phyloP scores from a whole-genome alignment of 2,888 invertebrate species.

The Clistopyga incitator region DNA sequence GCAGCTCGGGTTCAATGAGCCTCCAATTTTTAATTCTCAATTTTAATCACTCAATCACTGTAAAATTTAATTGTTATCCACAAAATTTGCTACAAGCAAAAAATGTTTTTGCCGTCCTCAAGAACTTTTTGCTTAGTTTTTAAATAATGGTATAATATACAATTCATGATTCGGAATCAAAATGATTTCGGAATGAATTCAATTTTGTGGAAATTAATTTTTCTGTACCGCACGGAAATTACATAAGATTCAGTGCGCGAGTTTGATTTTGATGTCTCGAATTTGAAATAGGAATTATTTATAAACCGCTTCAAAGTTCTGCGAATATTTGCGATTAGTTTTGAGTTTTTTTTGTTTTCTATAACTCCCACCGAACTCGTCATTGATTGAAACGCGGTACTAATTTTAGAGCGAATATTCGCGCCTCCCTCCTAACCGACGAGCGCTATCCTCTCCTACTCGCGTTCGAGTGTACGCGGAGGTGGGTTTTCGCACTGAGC shows the following conservation, averaged over 20 bases:
- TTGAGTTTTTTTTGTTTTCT: background rate
- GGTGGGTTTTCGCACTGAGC: constrained; percentile 63
- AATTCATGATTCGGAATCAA: too few species aligned
- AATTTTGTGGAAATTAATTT: too few species aligned
- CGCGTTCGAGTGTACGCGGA: constrained; percentile 49
- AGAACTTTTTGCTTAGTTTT: too few species aligned
- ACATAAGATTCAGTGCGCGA: too few species aligned
- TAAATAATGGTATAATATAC: too few species aligned
- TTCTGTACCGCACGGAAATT: too few species aligned
- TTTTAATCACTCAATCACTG: too few species aligned
- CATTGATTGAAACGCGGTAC: constrained; percentile 75
- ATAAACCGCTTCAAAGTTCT: background rate
- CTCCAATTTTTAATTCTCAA: too few species aligned
- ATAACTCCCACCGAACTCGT: constrained; percentile 47
- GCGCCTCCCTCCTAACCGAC: constrained; percentile 53
- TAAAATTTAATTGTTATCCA: too few species aligned
- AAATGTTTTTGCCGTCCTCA: too few species aligned
- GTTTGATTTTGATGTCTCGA: background rate
- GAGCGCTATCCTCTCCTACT: constrained; percentile 61
- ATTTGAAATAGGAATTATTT: background rate
- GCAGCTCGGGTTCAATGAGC: background rate
- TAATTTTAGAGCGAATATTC: constrained; percentile 73
- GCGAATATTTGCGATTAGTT: background rate
- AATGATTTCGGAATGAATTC: too few species aligned
- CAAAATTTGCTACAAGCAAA: too few species aligned